Evolutionary conservation across 2,113 vertebrate genomes (phyloP).

Genomic region (Scomber japonicus): DNA sequence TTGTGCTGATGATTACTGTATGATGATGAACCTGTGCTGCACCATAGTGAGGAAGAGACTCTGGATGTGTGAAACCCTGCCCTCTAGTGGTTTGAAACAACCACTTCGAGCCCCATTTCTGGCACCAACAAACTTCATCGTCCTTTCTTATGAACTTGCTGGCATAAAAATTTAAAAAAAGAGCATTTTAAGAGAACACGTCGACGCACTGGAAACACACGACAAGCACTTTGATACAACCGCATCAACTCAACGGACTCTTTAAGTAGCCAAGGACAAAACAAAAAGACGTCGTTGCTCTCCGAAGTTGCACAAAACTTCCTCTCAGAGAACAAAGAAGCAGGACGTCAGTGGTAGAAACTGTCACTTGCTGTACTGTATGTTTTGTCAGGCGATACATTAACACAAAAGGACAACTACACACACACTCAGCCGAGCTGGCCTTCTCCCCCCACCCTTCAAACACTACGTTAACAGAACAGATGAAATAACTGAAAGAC

Average conservation of each 20-base stretch:
- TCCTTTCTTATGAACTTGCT: constrained; percentile 36
- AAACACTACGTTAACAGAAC: constrained; percentile 27
- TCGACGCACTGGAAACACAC: constrained; percentile 83
- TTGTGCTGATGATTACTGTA: constrained; percentile 85
- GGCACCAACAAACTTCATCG: constrained; percentile 23
- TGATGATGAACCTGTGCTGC: constrained; percentile 84
- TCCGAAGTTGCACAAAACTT: constrained; percentile 65
- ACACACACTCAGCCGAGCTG: constrained; percentile 71
- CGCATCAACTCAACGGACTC: constrained; percentile 60
- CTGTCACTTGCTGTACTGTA: constrained; percentile 66
- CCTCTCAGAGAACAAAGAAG: constrained; percentile 46
- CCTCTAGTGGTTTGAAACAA: constrained; percentile 61
- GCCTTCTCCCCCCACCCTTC: constrained; percentile 68
- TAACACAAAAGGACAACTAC: constrained; percentile 42
- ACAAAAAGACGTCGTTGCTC: constrained; percentile 41
- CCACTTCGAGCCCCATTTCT: constrained; percentile 27
- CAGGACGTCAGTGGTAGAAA: constrained; percentile 41
- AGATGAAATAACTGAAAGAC: constrained; percentile 92
- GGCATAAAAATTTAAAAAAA: background rate
- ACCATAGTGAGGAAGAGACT: constrained; percentile 72
- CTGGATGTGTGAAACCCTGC: constrained; percentile 56
- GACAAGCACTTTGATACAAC: constrained; percentile 86
- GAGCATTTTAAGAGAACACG: constrained; percentile 24
- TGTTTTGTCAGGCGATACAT: constrained; percentile 50
- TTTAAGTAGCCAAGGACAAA: constrained; percentile 66